Percentiles rank a stretch among this genome's conserved stretches.
Evolutionary conservation across 2,888 invertebrate genomes (phyloP).

Genomic region (Tetramorium bicarinatum): DNA sequence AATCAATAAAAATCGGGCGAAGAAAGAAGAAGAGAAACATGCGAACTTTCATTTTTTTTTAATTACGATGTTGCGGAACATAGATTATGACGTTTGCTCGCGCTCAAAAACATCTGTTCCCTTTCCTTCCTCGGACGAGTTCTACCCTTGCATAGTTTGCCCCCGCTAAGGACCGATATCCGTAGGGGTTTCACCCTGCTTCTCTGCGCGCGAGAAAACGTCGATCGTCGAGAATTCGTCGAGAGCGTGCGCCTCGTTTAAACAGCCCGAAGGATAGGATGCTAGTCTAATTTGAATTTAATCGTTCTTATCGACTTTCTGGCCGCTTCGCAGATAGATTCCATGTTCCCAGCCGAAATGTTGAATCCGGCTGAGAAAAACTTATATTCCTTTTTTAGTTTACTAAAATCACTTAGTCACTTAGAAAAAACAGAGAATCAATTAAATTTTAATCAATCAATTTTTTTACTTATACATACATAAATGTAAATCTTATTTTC

Average conservation of each 20-base stretch:
- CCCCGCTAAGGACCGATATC: conserved; percentile 81
- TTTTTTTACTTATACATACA: background rate
- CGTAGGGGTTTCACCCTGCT: conserved; percentile 80
- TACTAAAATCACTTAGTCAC: background rate
- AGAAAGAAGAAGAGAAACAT: background rate
- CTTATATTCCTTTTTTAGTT: no score
- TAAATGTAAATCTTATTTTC: background rate
- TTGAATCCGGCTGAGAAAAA: background rate
- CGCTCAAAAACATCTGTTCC: conserved; percentile 86
- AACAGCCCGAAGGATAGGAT: conserved; percentile 80
- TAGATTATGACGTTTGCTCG: conserved; percentile 86
- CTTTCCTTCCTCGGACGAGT: conserved; percentile 79
- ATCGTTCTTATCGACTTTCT: conserved; percentile 54
- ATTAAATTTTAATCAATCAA: background rate
- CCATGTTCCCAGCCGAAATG: background rate
- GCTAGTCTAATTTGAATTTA: conserved; percentile 80
- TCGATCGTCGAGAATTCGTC: conserved; percentile 72
- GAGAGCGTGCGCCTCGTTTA: conserved; percentile 79
- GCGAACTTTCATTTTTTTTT: conserved; percentile 83
- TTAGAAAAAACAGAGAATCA: background rate
- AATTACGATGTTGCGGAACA: conserved; percentile 86
- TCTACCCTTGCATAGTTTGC: conserved; percentile 78
- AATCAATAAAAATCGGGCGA: conserved; percentile 1
- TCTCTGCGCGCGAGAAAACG: conserved; percentile 72
- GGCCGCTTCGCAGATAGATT: background rate